A percentile compares a stretch with the other conserved stretches of the same genome.
Evolutionary conservation across 2,888 invertebrate species (phyloP).

Genomic region (Rhabditoides inermis): DNA sequence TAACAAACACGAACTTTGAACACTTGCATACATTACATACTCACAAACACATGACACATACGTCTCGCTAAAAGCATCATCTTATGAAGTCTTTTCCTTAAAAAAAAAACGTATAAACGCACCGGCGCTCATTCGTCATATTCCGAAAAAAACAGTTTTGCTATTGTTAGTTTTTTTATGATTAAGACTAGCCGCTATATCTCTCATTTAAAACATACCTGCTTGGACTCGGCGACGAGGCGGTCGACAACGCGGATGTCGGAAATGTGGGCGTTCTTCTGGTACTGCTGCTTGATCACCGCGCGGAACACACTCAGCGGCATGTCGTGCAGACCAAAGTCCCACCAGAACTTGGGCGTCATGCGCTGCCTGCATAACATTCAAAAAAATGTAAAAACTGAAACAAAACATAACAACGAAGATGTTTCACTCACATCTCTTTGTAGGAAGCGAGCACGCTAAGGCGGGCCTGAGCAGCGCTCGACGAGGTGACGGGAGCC

Average conservation of each 20-base stretch:
- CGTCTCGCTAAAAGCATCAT: too few species aligned
- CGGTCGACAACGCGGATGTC: slow-evolving; percentile 57
- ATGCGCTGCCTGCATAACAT: slow-evolving; percentile 36
- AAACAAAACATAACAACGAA: slow-evolving; percentile 8
- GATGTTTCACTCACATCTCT: slow-evolving; percentile 57
- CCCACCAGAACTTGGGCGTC: slow-evolving; percentile 49
- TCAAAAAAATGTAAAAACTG: neutral
- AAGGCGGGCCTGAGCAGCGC: slow-evolving; percentile 53
- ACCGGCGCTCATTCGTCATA: too few species aligned
- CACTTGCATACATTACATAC: too few species aligned
- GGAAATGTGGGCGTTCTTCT: slow-evolving; percentile 54
- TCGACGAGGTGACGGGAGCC: slow-evolving; percentile 55
- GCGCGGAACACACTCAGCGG: slow-evolving; percentile 49
- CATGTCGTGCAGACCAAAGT: slow-evolving; percentile 42
- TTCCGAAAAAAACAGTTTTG: too few species aligned
- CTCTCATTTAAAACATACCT: too few species aligned
- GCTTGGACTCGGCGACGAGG: slow-evolving; percentile 51
- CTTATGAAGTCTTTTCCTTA: too few species aligned
- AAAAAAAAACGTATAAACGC: too few species aligned
- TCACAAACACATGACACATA: too few species aligned
- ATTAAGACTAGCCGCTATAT: too few species aligned
- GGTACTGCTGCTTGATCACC: slow-evolving; percentile 54
- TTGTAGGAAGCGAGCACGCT: slow-evolving; percentile 56
- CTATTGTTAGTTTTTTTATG: too few species aligned
- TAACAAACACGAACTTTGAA: neutral